A percentile compares a stretch with the other conserved stretches of the same genome.
phyloP scores from a whole-genome alignment of 2,888 invertebrate species.

The Leucania comma region DNA sequence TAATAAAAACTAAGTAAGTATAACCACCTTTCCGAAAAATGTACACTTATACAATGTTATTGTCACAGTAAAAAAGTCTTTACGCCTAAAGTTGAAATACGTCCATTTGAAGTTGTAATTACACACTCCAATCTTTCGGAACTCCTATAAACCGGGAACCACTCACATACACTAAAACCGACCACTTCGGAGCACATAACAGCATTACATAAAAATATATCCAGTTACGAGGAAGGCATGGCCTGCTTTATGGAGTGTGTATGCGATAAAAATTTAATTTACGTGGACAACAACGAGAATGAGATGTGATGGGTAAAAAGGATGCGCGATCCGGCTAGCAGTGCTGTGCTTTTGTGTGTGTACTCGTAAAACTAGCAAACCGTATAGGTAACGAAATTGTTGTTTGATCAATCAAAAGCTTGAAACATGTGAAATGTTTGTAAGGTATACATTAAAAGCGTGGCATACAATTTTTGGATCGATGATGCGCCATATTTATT shows the following conservation, averaged over 20 bases:
- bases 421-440: not conserved
- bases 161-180: slow-evolving; percentile 35
- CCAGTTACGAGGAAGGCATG: slow-evolving; percentile 17
- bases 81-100: not conserved
- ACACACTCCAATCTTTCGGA: slow-evolving; percentile 26
- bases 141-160: slow-evolving; percentile 33
- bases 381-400: not conserved
- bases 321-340: slow-evolving; percentile 41
- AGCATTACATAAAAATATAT: slow-evolving; percentile 43
- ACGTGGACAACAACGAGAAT: slow-evolving; percentile 60
- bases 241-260: slow-evolving; percentile 70
- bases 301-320: slow-evolving; percentile 54
- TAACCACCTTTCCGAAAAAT: not conserved
- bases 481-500: too few relatives aligned
- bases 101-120: slow-evolving; percentile 7
- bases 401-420: slow-evolving; percentile 1
- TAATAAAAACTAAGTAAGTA: not conserved
- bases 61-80: slow-evolving; percentile 7
- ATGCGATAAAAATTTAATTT: slow-evolving; percentile 73
- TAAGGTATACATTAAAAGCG: not conserved
- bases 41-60: not conserved
- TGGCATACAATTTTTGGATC: not conserved
- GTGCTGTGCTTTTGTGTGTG: not conserved
- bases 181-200: slow-evolving; percentile 43
- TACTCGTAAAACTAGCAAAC: slow-evolving; percentile 10